These are phyloP conservation scores for Drosophila sp. DNA, from an alignment of 1,140 invertebrate species.

Conservation along the genomic window DNA sequence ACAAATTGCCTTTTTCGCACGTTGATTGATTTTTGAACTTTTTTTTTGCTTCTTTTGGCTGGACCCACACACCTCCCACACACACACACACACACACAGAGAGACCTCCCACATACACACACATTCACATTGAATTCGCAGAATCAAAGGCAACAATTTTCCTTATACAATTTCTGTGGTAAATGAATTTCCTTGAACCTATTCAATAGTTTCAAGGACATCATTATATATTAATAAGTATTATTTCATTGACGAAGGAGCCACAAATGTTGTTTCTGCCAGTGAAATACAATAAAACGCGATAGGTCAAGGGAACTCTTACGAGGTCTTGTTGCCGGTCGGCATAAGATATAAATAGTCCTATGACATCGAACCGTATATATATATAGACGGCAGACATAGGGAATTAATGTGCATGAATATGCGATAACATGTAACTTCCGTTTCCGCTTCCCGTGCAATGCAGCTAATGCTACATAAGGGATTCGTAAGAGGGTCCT, in stretches of 20 bases:
- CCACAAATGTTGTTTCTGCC: slow-evolving; percentile 47
- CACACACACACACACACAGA: slow-evolving; percentile 14
- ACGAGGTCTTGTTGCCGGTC: slow-evolving; percentile 24
- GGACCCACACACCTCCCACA: slow-evolving; percentile 10
- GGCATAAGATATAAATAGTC: slow-evolving; percentile 12
- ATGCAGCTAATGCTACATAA: slow-evolving; percentile 29
- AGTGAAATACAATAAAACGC: slow-evolving; percentile 19
- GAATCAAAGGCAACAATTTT: slow-evolving; percentile 44
- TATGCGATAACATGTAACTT: slow-evolving; percentile 42
- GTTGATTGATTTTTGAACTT: slow-evolving; percentile 79
- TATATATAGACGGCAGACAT: slow-evolving; percentile 40
- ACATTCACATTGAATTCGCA: neutral
- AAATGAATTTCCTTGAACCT: slow-evolving; percentile 29
- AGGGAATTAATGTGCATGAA: slow-evolving; percentile 31
- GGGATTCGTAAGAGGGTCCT: slow-evolving; percentile 4
- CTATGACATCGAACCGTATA: slow-evolving; percentile 29
- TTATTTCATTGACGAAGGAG: slow-evolving; percentile 54
- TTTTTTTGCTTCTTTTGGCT: slow-evolving; percentile 49
- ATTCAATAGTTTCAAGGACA: slow-evolving; percentile 61
- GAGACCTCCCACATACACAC: neutral
- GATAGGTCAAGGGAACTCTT: slow-evolving; percentile 44
- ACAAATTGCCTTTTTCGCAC: slow-evolving; percentile 81
- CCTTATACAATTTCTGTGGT: slow-evolving; percentile 49
- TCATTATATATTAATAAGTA: slow-evolving; percentile 78
- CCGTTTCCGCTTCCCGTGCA: slow-evolving; percentile 20